These are phyloP conservation scores for Amphiprion percula DNA, from an alignment of 2,113 vertebrate species.

Conservation along the genomic window DNA sequence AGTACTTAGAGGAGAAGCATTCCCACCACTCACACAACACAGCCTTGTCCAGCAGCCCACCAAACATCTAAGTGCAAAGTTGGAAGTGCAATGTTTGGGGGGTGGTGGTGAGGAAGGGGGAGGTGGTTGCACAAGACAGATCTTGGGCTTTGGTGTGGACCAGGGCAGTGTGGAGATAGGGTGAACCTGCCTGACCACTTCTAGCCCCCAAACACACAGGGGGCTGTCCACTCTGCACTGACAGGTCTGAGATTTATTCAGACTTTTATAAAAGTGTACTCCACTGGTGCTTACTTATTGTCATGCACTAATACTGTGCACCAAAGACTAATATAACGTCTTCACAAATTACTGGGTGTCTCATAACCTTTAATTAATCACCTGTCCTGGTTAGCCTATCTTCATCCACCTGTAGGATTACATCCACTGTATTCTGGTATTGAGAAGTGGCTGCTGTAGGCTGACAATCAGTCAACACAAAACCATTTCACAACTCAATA, in stretches of 20 bases:
- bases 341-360: not conserved
- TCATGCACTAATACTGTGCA: not conserved
- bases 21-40: constrained; percentile 77
- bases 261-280: not conserved
- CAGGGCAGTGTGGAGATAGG: constrained; percentile 84
- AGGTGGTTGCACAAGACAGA: constrained; percentile 46
- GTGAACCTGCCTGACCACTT: constrained; percentile 70
- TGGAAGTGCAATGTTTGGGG: constrained; percentile 35
- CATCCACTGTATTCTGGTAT: not conserved
- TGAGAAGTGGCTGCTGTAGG: not conserved
- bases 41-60: constrained; percentile 67
- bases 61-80: constrained; percentile 75
- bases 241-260: constrained; percentile 16
- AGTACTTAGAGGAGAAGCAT: constrained; percentile 82
- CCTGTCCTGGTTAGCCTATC: not conserved
- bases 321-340: not conserved
- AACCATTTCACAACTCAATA: not conserved
- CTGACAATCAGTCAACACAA: constrained; percentile 1
- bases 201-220: constrained; percentile 29
- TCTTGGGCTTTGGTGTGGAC: constrained; percentile 84
- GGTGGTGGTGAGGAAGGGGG: not conserved
- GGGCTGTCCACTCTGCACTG: constrained; percentile 22
- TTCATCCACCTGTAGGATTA: not conserved
- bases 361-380: not conserved
- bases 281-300: not conserved